Evolutionary conservation across 2,888 invertebrate species (phyloP), one percentile per base, ranked within the genome.

Genomic region (Drosophila pseudotalamancana): DNA sequence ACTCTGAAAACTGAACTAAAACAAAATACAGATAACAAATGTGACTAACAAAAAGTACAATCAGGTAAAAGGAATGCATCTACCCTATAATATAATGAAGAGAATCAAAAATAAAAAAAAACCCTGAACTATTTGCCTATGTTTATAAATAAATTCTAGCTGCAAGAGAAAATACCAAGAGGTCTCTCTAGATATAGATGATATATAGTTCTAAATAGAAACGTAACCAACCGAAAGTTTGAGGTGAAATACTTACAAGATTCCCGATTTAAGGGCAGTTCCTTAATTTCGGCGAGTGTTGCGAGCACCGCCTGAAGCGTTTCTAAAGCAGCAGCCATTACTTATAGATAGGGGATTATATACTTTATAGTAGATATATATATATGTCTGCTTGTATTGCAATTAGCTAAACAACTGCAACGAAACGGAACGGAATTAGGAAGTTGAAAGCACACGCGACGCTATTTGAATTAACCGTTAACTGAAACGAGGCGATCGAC

Each of bases 281-380:
- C 85, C 73, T 81, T 78, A 56, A 89, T 72, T 77, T 89, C 88
- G 60, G 59, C 69, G 59, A 90, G 73, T 46, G 88, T 59, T 71
- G 82, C 78, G 70, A 89, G 69, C 50, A 89, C 60, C 50, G 75
- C 70, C 66, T 89, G 75, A 61, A 89, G 73, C 70, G 81, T 76
- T 78, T 88, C 89, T 78, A 87, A 79, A 64, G 89, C 89, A 67
- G 89, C 82, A 63, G 89, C 88, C 89, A 89, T 89, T 73, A 56
- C 43, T 48, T 62, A 37, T 46, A 31, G 48, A 35, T 29, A 23
- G 34, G 16, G 53, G 27, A 46, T 29, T 54, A 34, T 54, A 34
- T 67, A 42, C 14, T 42, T 3, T 12, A 4, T 35, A 6, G n/a
- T 12, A 14, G 19, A 32, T 32, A 21, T 32, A 29, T 56, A 18